Evolutionary conservation across 2,888 invertebrate species (phyloP).

Genomic region (Rhamphomyia laevipes): DNA sequence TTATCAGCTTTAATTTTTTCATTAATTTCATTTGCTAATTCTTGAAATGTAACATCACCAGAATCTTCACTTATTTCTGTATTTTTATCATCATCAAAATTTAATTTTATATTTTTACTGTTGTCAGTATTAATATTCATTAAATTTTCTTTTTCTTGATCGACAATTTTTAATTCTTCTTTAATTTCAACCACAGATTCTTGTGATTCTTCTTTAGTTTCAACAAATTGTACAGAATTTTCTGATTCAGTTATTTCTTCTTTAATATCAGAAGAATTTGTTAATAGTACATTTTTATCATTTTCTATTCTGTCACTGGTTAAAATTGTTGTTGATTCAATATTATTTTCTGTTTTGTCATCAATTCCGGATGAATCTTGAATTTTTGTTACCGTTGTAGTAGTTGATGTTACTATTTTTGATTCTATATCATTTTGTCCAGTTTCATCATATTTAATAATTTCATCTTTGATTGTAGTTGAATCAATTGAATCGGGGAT

Average conservation of each 20-base stretch:
- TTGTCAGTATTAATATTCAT: background rate
- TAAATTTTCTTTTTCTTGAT: constrained; percentile 9
- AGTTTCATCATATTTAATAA: constrained; percentile 10
- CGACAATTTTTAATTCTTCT: constrained; percentile 9
- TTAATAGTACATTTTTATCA: constrained; percentile 32
- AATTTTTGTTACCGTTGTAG: background rate
- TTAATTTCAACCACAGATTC: constrained; percentile 16
- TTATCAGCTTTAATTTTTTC: constrained; percentile 5
- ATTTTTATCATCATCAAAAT: background rate
- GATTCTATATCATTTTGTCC: constrained; percentile 11
- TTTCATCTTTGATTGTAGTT: constrained; percentile 9
- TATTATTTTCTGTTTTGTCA: background rate
- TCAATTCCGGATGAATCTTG: background rate
- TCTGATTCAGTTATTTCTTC: constrained; percentile 4
- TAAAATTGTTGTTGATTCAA: constrained; percentile 5
- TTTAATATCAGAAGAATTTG: constrained; percentile 14
- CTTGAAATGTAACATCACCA: constrained; percentile 9
- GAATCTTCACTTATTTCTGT: constrained; percentile 8
- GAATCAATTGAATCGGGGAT: constrained; percentile 6
- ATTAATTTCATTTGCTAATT: background rate
- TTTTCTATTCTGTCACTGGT: constrained; percentile 35
- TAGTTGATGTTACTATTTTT: constrained; percentile 16
- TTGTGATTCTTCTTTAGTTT: constrained; percentile 16
- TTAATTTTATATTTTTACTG: no score
- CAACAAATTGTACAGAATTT: background rate